These are phyloP conservation scores for Anodontia alba DNA, from an alignment of 2,888 invertebrate genomes.

Conservation along the genomic window DNA sequence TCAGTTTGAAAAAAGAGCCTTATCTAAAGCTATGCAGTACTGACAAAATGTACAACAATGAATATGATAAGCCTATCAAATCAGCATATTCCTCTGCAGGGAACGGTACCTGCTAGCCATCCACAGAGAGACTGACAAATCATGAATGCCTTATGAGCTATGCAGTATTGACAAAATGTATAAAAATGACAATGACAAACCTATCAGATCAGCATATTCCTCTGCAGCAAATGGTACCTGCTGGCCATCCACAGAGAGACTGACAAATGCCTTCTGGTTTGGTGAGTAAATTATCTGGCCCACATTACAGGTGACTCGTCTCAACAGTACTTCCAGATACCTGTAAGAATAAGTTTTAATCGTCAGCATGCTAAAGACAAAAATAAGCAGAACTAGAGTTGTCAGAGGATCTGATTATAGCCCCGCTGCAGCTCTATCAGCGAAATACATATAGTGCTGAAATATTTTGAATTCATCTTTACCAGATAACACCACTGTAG, in stretches of 20 bases:
- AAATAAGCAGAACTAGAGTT: too few relatives aligned
- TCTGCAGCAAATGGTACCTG: conserved; percentile 98
- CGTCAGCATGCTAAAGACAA: too few relatives aligned
- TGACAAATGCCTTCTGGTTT: conserved; percentile 98
- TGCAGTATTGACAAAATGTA: too few relatives aligned
- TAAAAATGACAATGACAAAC: conserved; percentile 70
- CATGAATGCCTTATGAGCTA: too few relatives aligned
- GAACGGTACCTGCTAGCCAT: conserved; percentile 94
- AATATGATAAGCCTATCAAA: conserved; percentile 87
- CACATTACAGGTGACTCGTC: conserved; percentile 86
- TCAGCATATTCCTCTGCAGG: conserved; percentile 99
- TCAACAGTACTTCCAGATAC: conserved; percentile 91
- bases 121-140: conserved; percentile 94
- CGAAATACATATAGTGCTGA: too few relatives aligned
- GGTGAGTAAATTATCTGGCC: conserved; percentile 99
- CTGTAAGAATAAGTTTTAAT: conserved; percentile 80
- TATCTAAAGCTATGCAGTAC: too few relatives aligned
- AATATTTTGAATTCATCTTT: too few relatives aligned
- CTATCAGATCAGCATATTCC: conserved; percentile 97
- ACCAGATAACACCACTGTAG: too few relatives aligned
- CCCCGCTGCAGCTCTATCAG: too few relatives aligned
- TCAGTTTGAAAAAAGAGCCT: too few relatives aligned
- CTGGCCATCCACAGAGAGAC: conserved; percentile 91
- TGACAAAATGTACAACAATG: too few relatives aligned
- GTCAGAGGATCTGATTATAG: too few relatives aligned